Evolutionary conservation across 2,888 invertebrate genomes (phyloP).

Genomic region (Aphodius granarius): DNA sequence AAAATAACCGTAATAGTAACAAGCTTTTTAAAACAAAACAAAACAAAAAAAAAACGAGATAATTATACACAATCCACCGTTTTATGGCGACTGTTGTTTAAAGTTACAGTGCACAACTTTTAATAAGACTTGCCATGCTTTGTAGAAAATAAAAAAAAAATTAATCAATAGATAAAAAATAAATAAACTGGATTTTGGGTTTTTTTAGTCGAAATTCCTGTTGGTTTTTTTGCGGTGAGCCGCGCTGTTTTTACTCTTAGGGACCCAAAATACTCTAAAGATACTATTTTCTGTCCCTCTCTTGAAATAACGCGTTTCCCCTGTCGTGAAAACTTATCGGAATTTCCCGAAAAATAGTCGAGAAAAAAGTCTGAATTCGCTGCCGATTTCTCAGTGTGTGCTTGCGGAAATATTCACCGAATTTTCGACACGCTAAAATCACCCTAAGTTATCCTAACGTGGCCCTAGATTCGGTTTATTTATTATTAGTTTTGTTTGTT

Average conservation of each 20-base stretch:
- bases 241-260: slow-evolving; percentile 10
- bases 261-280: slow-evolving; percentile 8
- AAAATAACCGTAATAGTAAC: slow-evolving; percentile 26
- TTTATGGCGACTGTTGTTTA: slow-evolving; percentile 41
- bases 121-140: slow-evolving; percentile 37
- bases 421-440: slow-evolving; percentile 34
- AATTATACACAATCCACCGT: too few relatives aligned
- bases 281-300: slow-evolving; percentile 24
- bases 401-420: slow-evolving; percentile 45
- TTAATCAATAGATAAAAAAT: not conserved
- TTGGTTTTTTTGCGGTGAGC: slow-evolving; percentile 4
- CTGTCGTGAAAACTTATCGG: slow-evolving; percentile 15
- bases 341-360: slow-evolving; percentile 18
- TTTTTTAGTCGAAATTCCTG: not conserved
- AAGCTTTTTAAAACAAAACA: not conserved
- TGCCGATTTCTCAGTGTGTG: slow-evolving; percentile 45
- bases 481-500: too few relatives aligned
- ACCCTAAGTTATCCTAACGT: too few relatives aligned
- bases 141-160: slow-evolving; percentile 1
- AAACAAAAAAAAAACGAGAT: not conserved
- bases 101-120: slow-evolving; percentile 43
- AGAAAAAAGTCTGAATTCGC: slow-evolving; percentile 39
- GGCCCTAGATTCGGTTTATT: slow-evolving; percentile 18
- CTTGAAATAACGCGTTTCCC: slow-evolving; percentile 1
- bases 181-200: not conserved